These are phyloP conservation scores for Tetanocera ferruginea DNA, from an alignment of 2,888 invertebrate genomes.

Conservation along the genomic window DNA sequence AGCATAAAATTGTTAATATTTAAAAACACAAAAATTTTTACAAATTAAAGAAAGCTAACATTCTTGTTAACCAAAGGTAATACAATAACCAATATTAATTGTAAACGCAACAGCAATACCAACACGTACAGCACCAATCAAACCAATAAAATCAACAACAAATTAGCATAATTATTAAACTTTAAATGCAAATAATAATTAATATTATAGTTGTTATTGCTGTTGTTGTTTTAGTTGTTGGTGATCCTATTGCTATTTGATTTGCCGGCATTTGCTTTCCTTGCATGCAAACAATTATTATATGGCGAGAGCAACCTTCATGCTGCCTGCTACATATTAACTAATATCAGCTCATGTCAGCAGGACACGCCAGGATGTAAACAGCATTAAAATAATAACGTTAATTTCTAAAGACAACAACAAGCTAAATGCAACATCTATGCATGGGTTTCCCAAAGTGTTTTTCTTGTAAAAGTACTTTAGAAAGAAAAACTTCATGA, in stretches of 20 bases:
- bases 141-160: conserved; percentile 7
- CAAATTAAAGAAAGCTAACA: too few relatives aligned
- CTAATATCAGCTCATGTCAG: not conserved
- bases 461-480: too few relatives aligned
- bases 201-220: not conserved
- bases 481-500: too few relatives aligned
- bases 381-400: not conserved
- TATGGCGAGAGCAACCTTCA: not conserved
- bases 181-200: conserved; percentile 9
- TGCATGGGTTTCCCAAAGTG: too few relatives aligned
- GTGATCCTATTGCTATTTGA: conserved; percentile 12
- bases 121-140: not conserved
- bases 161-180: conserved; percentile 34
- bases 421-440: not conserved
- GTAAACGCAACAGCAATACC: not conserved
- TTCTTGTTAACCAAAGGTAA: too few relatives aligned
- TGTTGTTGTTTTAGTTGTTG: conserved; percentile 4
- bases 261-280: conserved; percentile 4
- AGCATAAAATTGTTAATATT: too few relatives aligned
- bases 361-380: not conserved
- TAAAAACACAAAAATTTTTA: too few relatives aligned
- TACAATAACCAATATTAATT: not conserved
- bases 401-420: conserved; percentile 14
- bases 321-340: conserved; percentile 20
- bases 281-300: not conserved